Base-by-base conservation (phyloP, 2,888 invertebrate genomes). In the Clistopyga incitator region DNA sequence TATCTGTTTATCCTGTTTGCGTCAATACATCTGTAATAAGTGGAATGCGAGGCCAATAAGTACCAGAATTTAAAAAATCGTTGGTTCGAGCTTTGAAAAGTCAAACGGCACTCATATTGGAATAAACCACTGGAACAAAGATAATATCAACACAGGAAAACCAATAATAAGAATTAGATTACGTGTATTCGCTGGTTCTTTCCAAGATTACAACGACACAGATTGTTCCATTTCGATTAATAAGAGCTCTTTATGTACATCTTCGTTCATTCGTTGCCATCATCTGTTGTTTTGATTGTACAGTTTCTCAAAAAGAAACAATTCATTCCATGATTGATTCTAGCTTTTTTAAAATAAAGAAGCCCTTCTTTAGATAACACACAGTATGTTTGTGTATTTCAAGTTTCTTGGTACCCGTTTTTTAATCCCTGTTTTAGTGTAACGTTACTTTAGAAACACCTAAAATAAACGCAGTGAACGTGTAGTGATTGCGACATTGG, bases 21-120 rank as follows among this genome's bases (percentile, higher is more conserved):
- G 38, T 10, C 23, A 61, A n/a, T 34, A n/a, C 61, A 38, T 61
- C 61, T 59, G 20, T 8, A 20, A 23, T 11, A 38, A 34, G 61
- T 61, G 61, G n/a, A 61, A 18, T 34, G n/a, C 61, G 38, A 61
- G n/a, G 18, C 34, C 61, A n/a, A 38, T 61, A 15, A 59, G 15
- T 59, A 15, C 29, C 59, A 13, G 59, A 18, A 47, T 47, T 47
- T 4, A 3, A 6, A 15, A n/a, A n/a, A 47, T 0, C n/a, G n/a
- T 47, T 2, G 15, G 4, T 6, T 11, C 47, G 3, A n/a, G n/a
- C n/a, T 47, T 47, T 47, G 15, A 47, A n/a, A 47, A 47, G 47
- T n/a, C n/a, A 47, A 45, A 15, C 45, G 13, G 13, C 15, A 47
- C 47, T 47, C 13, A 47, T 15, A 45, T 11, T 45, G 13, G 13